A percentile compares a stretch with the other conserved stretches of the same genome.
Conservation (phyloP, 2,113 vertebrate genomes). For the Nymphicus hollandicus region DNA sequence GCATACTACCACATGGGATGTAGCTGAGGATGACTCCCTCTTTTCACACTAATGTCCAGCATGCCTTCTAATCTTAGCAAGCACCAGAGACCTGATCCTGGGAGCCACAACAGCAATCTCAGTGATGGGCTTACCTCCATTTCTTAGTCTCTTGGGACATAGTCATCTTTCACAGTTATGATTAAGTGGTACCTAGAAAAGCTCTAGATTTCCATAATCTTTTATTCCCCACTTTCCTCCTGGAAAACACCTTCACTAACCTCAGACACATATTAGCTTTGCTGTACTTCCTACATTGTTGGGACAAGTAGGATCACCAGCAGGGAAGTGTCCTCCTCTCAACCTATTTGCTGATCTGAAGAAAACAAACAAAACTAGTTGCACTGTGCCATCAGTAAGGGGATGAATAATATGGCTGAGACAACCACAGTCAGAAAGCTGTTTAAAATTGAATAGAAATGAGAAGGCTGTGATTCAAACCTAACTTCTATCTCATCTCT, state of each 20-base stretch:
- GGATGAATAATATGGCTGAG: fast-evolving
- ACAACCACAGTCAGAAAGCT: background rate
- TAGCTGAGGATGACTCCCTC: background rate
- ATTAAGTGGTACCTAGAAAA: background rate
- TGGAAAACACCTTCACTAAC: background rate
- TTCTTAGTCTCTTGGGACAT: background rate
- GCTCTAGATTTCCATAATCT: background rate
- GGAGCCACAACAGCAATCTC: background rate
- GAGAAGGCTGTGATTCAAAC: background rate
- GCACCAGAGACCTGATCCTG: background rate
- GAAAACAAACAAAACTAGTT: background rate
- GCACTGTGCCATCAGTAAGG: background rate
- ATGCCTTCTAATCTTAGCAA: background rate
- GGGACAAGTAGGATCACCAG: background rate
- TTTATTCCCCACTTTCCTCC: background rate
- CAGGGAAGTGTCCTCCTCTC: background rate
- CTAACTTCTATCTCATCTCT: background rate
- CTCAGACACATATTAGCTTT: background rate
- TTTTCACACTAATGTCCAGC: background rate
- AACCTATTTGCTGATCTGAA: background rate
- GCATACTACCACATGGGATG: background rate
- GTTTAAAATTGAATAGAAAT: background rate
- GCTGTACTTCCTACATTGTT: background rate
- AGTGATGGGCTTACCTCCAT: background rate
- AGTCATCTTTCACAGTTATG: background rate